These are phyloP conservation scores for Antheraea mylitta DNA, from an alignment of 1,140 invertebrate species.

Conservation along the genomic window DNA sequence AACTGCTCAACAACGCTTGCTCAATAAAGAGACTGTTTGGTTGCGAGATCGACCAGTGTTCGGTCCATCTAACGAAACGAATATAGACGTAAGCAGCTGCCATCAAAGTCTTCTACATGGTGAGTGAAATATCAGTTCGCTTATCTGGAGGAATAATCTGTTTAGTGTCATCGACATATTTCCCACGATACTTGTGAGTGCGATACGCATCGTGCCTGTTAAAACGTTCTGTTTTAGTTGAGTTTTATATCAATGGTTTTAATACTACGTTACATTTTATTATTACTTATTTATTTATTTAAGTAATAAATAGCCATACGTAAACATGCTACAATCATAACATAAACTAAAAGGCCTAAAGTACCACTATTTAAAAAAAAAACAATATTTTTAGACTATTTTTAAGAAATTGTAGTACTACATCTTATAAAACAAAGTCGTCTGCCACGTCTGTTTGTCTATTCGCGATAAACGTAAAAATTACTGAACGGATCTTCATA, in stretches of 20 bases:
- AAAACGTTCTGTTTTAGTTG: not conserved
- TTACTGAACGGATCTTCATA: too few relatives aligned
- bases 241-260: not conserved
- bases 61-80: slow-evolving; percentile 50
- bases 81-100: slow-evolving; percentile 56
- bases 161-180: slow-evolving; percentile 22
- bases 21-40: slow-evolving; percentile 75
- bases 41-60: slow-evolving; percentile 67
- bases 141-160: slow-evolving; percentile 26
- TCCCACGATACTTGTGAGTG: slow-evolving; percentile 19
- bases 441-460: too few relatives aligned
- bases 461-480: too few relatives aligned
- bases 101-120: slow-evolving; percentile 68
- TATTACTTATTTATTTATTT: too few relatives aligned
- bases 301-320: too few relatives aligned
- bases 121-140: slow-evolving; percentile 31
- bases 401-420: too few relatives aligned
- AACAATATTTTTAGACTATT: too few relatives aligned
- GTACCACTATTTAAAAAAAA: too few relatives aligned
- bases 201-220: slow-evolving; percentile 1
- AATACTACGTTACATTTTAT: too few relatives aligned
- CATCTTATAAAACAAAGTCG: too few relatives aligned
- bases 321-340: too few relatives aligned
- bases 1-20: slow-evolving; percentile 67
- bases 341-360: too few relatives aligned